These are phyloP conservation scores for Petrocephalus schoutedeni DNA, from an alignment of 2,797 vertebrate genomes.

Conservation along the genomic window DNA sequence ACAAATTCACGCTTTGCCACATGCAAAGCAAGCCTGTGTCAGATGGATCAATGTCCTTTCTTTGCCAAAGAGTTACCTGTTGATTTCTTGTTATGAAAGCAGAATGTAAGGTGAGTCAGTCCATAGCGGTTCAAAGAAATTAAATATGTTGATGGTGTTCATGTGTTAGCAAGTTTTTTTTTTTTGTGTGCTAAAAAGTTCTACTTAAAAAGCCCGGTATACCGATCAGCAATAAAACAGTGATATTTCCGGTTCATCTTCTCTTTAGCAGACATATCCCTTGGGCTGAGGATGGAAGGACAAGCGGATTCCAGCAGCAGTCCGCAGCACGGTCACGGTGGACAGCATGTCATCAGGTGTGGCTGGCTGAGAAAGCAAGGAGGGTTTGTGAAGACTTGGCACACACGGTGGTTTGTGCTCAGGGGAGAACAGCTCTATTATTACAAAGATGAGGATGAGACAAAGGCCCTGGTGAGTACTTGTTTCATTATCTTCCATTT, in stretches of 20 bases:
- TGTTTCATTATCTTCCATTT: neutral
- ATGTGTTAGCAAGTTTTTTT: neutral
- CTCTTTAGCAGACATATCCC: conserved; percentile 50
- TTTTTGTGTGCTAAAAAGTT: neutral
- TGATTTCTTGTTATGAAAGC: conserved; percentile 19
- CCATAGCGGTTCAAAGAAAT: conserved; percentile 15
- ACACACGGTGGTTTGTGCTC: conserved; percentile 97
- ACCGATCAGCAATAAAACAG: neutral
- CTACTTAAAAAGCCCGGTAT: neutral
- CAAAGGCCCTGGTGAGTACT: conserved; percentile 84
- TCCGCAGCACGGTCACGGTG: conserved; percentile 53
- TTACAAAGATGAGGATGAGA: conserved; percentile 97
- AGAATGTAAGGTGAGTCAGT: neutral
- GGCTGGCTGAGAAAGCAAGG: conserved; percentile 98
- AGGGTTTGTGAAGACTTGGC: conserved; percentile 98
- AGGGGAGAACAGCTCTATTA: conserved; percentile 87
- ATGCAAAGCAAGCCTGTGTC: conserved; percentile 8
- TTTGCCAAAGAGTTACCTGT: conserved; percentile 26
- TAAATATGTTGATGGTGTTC: conserved; percentile 23
- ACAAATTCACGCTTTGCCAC: neutral
- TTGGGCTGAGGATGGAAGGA: conserved; percentile 74
- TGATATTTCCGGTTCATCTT: conserved; percentile 6
- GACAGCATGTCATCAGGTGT: conserved; percentile 66
- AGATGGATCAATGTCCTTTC: conserved; percentile 11
- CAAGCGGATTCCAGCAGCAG: conserved; percentile 61